Base-by-base conservation (phyloP, 2,797 vertebrate species). In the Micrastur ruficollis region DNA sequence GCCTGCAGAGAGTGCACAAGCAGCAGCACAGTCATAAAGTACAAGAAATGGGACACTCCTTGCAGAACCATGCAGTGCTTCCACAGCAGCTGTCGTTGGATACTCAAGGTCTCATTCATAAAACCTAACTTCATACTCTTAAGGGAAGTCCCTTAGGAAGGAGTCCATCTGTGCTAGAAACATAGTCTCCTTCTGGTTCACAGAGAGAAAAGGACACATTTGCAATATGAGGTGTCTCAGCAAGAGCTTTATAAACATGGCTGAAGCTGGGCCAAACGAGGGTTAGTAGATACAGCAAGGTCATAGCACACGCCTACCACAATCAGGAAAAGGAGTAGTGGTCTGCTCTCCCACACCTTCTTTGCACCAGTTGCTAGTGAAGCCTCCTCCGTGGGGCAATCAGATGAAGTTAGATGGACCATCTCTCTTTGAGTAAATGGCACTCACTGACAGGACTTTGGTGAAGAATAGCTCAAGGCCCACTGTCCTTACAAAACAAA, bases 371-470 rank as follows among this genome's bases (percentile, higher is more conserved):
- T 42, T 62, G 11, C 61, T 52, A 40, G 19, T 67, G 38, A 68
- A 74, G 29, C 32, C n/a, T 85, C 29, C 29, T 52, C 52, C 14
- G 3, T 4, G 31, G 25, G n/a, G 23, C 52, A 47, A 1, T 11
- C 0, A 1, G 50, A 34, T 70, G 42, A 78, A 32, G 52, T 63
- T 66, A 68, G 22, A 36, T 55, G 58, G 76, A 79, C 38, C n/a
- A 9, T 26, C 44, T 56, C 13, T 71, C 31, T 61, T 5, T 22
- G 44, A 65, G 32, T 42, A 62, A 71, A n/a, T 38, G 58, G 14
- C 49, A 44, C 18, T 71, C 0, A 0, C 15, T 80, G 38, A 38
- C 0, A 3, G 34, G 27, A 74, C 58, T 32, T 32, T 19, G 13
- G 21, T 22, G 29, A 81, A 44, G 34, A 72, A 49, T 4, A 68